Base-by-base conservation (phyloP, 2,888 invertebrate genomes). In the Scaptomyza tumidula region DNA sequence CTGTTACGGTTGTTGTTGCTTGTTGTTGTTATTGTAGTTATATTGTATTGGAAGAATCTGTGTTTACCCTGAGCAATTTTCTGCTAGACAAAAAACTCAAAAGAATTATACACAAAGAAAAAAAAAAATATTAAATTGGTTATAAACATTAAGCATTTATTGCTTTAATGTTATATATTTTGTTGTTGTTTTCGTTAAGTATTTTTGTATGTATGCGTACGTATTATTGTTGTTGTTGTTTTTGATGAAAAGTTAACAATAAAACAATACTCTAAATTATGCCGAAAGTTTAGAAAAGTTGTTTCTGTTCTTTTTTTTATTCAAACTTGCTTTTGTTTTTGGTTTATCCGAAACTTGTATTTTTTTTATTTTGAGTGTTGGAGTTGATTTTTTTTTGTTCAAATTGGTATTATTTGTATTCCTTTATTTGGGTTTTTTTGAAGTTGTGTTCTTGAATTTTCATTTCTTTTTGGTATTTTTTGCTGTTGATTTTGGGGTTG, bases 61-160 rank as follows among this genome's bases (percentile, higher is more conserved):
- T 91, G 91, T 91, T 89, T 91, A 91, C 92, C 92, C 92, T 92
- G 92, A 92, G 92, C 92, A 90, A 89, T 91, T 92, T 82, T 84
- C 86, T 87, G 83, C 83, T 83, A 78, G 86, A 82, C 73, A 58
- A 75, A 43, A 75, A 39, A 39, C 57, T 60, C 37, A 62, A 71
- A 68, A 61, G 6, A 71, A 63, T 48, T 19, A 33, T 37, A 54
- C 35, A 49, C 46, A 60, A 31, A 35, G 39, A 49, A 61, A 45
- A 43, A 35, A 11, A 49, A 49, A 49, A 11, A 5, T 55, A 43
- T 49, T 39, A 53, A 57, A 24, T 24, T 24, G 24, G 10, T 54
- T 56, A 11, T 35, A 37, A 24, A 24, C 24, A 24, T 24, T 24
- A 2, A 24, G 3, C 24, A 24, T 24, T 24, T 24, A 24, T 24